Evolutionary conservation across 2,113 vertebrate species (phyloP), one percentile per base, ranked within the genome.

Genomic region (Alethe castanea): DNA sequence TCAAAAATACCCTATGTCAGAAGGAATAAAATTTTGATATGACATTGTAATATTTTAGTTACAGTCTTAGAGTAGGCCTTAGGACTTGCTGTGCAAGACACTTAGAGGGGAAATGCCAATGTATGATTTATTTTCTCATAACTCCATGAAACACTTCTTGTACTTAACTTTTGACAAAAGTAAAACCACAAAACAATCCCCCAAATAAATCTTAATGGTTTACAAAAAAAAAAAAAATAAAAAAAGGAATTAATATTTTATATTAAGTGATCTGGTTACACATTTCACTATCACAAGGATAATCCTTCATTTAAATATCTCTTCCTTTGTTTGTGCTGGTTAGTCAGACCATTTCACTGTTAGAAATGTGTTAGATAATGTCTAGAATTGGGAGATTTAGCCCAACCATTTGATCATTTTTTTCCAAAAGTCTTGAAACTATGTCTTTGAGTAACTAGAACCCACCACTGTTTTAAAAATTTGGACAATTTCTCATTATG

Each of bases 171-270:
- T 85, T 35, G 28, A 73, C 8, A 38, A 87, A 50, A 81, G 14
- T 17, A 52, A 31, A 38, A 33, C 7, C 5, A 31, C 6, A 20
- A 45, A 54, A 38, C 29, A 17, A 7, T 6, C 7, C 5, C n/a
- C 8, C 13, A 28, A 53, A 22, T 4, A 33, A 6, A 11, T 85
- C 19, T 45, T 47, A 25, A n/a, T 50, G 3, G 4, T 48, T 57
- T 31, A 7, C 1, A n/a, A 48, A 54, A 60, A 20, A 1, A 0
- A 35, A 14, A 25, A 13, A 20, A 1, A 0, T 33, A 14, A 25
- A 13, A 24, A 24, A 48, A 48, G 12, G 11, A 24, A 54, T n/a
- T 44, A 47, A 7, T 81, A 31, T 73, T 45, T 79, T 35, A 14
- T 77, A 29, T 38, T 69, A 67, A 73, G 19, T 38, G 0, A 50